Evolutionary conservation across 92 coral and sea anemone species (phyloP).

Genomic region (Actinernus sp.): DNA sequence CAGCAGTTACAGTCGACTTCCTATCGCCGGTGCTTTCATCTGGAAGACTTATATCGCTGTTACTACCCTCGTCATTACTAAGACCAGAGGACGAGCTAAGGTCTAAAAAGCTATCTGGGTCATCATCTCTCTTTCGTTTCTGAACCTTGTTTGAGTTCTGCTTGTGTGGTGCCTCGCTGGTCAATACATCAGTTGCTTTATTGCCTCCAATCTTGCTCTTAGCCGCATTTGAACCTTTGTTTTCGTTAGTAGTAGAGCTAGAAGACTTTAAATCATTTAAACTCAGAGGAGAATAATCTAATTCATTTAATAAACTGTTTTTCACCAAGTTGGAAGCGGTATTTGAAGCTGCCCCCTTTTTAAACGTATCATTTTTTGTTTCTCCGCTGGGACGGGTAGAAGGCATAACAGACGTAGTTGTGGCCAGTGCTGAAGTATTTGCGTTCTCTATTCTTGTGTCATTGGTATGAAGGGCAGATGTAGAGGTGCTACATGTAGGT

Average conservation of each 20-base stretch:
- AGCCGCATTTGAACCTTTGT: not conserved
- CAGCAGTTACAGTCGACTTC: not conserved
- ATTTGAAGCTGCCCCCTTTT: too few relatives aligned
- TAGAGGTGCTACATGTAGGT: not conserved
- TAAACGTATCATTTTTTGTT: too few relatives aligned
- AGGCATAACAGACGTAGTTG: too few relatives aligned
- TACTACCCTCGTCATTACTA: constrained; percentile 5
- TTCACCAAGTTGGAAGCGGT: too few relatives aligned
- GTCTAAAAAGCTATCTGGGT: not conserved
- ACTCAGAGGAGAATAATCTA: constrained; percentile 5
- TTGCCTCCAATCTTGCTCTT: not conserved
- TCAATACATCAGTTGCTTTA: too few relatives aligned
- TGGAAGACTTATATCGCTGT: constrained; percentile 6
- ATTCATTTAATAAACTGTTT: too few relatives aligned
- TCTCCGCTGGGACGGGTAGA: too few relatives aligned
- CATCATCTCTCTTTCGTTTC: not conserved
- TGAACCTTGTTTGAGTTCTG: too few relatives aligned
- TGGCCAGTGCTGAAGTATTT: too few relatives aligned
- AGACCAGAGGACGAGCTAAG: constrained; percentile 26
- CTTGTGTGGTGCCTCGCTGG: too few relatives aligned
- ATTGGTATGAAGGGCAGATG: not conserved
- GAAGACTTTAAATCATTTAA: constrained; percentile 8
- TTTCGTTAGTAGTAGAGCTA: not conserved
- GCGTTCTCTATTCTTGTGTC: not conserved
- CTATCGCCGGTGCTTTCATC: not conserved